Evolutionary conservation across 2,888 invertebrate genomes (phyloP).

Genomic region (Ophioninae sp.): DNA sequence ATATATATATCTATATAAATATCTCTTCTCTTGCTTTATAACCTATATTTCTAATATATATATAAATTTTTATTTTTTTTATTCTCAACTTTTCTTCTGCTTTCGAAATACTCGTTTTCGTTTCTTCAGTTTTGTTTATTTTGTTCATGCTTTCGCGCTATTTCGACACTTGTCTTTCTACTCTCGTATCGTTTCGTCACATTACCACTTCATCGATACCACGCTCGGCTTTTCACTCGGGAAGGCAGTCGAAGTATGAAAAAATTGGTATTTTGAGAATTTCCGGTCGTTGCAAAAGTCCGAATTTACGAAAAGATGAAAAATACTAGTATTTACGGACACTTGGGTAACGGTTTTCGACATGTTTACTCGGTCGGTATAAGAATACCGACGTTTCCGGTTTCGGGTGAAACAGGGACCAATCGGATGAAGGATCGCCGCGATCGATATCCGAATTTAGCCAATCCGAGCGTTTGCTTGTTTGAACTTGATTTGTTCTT

Average conservation of each 20-base stretch:
- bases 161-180: conserved; percentile 38
- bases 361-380: conserved; percentile 22
- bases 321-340: conserved; percentile 46
- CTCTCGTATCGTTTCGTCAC: conserved; percentile 21
- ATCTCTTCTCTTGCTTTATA: conserved; percentile 71
- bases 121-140: conserved; percentile 48
- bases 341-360: conserved; percentile 2
- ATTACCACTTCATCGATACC: conserved; percentile 55
- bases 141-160: conserved; percentile 58
- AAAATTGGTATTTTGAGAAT: conserved; percentile 1
- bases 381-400: conserved; percentile 13
- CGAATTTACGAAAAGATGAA: not conserved
- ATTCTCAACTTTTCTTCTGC: conserved; percentile 55
- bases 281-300: conserved; percentile 1
- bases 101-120: conserved; percentile 49
- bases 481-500: conserved; percentile 6
- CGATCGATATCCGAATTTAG: conserved; percentile 11
- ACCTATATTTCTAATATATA: conserved; percentile 49
- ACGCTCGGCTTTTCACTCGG: conserved; percentile 47
- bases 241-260: conserved; percentile 28
- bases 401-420: conserved; percentile 16
- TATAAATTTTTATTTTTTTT: not conserved
- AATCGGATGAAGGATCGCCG: conserved; percentile 15
- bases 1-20: conserved; percentile 65
- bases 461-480: conserved; percentile 25